Percentiles rank a stretch among this genome's conserved stretches.
phyloP scores from a whole-genome alignment of 2,797 vertebrate species.

The Hypotaenidia philippensis region DNA sequence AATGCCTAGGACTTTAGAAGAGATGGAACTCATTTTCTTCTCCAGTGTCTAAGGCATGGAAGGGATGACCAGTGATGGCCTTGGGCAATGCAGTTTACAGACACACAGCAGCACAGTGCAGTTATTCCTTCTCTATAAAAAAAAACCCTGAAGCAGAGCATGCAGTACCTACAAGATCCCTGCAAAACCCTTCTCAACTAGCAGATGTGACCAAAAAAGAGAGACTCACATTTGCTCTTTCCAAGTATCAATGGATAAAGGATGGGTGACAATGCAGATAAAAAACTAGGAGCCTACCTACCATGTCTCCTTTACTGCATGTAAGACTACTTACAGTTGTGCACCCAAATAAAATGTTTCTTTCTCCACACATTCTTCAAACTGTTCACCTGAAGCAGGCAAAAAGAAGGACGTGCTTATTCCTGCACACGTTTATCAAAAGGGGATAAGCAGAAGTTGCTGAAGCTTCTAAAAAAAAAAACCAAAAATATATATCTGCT shows the following conservation, averaged over 20 bases:
- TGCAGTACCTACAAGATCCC: neutral
- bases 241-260: neutral
- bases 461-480: neutral
- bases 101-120: fast-evolving
- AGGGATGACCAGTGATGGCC: neutral
- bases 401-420: neutral
- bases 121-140: neutral
- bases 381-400: neutral
- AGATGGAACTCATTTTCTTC: neutral
- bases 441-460: neutral
- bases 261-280: neutral
- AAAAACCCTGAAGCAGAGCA: neutral
- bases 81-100: neutral
- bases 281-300: neutral
- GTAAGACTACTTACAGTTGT: neutral
- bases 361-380: neutral
- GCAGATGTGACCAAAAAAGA: neutral
- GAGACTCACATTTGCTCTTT: neutral
- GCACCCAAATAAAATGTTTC: neutral
- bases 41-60: neutral
- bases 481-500: neutral
- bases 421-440: neutral
- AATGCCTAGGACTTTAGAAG: neutral
- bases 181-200: neutral
- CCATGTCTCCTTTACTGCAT: neutral